Percentiles rank a stretch among this genome's conserved stretches.
Conservation (phyloP, 2,888 invertebrate genomes). For the Octodonta nipae region DNA sequence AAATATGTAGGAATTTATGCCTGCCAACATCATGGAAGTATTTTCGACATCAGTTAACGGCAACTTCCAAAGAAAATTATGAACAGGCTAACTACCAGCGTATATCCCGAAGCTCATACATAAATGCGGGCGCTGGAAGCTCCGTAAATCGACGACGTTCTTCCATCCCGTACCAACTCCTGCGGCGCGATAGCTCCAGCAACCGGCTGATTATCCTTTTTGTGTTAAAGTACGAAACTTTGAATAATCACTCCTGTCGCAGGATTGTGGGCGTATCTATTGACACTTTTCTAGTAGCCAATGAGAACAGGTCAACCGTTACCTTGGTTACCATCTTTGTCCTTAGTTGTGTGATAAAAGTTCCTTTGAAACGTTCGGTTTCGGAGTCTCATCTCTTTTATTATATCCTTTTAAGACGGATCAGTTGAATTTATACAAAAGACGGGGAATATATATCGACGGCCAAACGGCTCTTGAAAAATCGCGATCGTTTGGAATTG, state of each 20-base stretch:
- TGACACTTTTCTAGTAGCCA: conserved; percentile 33
- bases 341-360: conserved; percentile 24
- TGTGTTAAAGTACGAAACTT: neutral
- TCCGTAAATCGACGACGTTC: too few relatives aligned
- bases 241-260: conserved; percentile 13
- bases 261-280: conserved; percentile 30
- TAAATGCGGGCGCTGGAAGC: too few relatives aligned
- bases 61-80: too few relatives aligned
- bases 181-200: too few relatives aligned
- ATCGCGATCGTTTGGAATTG: neutral
- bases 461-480: too few relatives aligned
- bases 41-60: too few relatives aligned
- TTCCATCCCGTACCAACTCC: too few relatives aligned
- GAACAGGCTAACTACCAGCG: too few relatives aligned
- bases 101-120: too few relatives aligned
- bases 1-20: too few relatives aligned
- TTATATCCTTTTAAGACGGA: conserved; percentile 5
- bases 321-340: conserved; percentile 31
- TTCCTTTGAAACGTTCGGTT: conserved; percentile 19
- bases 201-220: conserved; percentile 1
- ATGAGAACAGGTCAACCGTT: conserved; percentile 31
- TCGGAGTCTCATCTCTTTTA: conserved; percentile 16
- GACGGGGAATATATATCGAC: neutral
- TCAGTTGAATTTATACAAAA: neutral
- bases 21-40: too few relatives aligned